phyloP scores from a whole-genome alignment of 2,797 vertebrate species.

The Peromyscus melanophrys region DNA sequence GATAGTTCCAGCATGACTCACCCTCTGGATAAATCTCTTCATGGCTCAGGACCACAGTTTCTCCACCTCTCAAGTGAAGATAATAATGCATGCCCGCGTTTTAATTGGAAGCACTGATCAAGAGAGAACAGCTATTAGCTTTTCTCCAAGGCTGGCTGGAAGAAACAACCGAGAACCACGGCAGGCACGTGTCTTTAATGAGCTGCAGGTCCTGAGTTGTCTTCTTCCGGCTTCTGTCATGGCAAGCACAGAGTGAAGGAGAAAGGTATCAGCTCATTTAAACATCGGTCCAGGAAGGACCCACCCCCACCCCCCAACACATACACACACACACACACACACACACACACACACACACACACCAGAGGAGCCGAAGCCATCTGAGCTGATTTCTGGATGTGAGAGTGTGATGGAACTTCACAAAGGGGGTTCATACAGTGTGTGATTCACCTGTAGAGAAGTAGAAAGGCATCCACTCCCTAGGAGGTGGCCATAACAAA shows the following conservation, averaged over 20 bases:
- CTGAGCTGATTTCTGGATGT: not conserved
- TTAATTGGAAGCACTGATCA: conserved; percentile 11
- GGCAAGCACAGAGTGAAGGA: not conserved
- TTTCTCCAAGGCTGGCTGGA: not conserved
- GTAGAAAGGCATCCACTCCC: not conserved
- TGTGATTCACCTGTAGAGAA: not conserved
- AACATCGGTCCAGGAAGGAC: not conserved
- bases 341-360: no score
- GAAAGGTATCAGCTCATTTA: not conserved
- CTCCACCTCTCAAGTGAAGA: conserved; percentile 8
- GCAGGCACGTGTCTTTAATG: not conserved
- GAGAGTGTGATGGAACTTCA: not conserved
- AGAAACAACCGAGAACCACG: not conserved
- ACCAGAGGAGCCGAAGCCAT: not conserved
- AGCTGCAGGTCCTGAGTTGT: not conserved
- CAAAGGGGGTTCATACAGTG: not conserved
- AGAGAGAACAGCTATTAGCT: conserved; percentile 12
- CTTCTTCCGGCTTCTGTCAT: not conserved
- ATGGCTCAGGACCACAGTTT: not conserved
- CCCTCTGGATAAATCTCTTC: not conserved
- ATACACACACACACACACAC: no score
- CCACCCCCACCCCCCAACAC: not conserved
- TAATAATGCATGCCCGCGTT: not conserved
- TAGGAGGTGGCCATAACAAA: not conserved
- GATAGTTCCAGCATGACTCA: not conserved